Evolutionary conservation across 53 echinoderm and acorn worm genomes (phyloP).

Genomic region (Arbacia lixula): DNA sequence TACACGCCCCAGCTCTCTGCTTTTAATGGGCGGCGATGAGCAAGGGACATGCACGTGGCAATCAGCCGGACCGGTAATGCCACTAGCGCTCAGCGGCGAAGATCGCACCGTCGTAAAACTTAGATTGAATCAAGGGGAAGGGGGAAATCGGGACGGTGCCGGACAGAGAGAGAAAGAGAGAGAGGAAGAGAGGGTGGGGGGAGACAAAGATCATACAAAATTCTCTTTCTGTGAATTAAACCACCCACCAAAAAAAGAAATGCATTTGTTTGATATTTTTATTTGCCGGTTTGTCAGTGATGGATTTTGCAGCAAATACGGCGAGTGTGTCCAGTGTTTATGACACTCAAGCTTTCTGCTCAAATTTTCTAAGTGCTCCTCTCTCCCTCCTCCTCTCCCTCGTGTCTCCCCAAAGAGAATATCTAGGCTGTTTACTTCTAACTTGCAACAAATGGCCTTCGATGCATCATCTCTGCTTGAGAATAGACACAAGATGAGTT

Average conservation of each 20-base stretch:
- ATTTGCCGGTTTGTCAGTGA: conserved; percentile 54
- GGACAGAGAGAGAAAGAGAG: conserved; percentile 27
- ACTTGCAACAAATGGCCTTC: conserved; percentile 52
- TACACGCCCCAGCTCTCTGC: conserved; percentile 21
- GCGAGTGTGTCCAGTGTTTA: conserved; percentile 36
- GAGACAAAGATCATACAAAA: not conserved
- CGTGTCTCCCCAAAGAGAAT: conserved; percentile 38
- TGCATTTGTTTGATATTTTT: conserved; percentile 56
- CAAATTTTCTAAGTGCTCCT: conserved; percentile 47
- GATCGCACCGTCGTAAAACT: conserved; percentile 47
- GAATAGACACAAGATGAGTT: conserved; percentile 54
- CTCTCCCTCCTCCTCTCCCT: not conserved
- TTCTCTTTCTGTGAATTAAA: too few species aligned
- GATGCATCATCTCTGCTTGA: conserved; percentile 55
- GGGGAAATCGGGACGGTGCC: conserved; percentile 9
- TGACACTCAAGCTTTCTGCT: conserved; percentile 45
- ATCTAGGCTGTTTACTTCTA: conserved; percentile 50
- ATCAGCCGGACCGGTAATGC: conserved; percentile 53
- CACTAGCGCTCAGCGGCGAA: conserved; percentile 40
- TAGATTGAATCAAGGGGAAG: conserved; percentile 39
- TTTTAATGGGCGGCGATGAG: conserved; percentile 57
- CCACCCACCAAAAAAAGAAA: conserved; percentile 53
- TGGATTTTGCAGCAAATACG: conserved; percentile 24
- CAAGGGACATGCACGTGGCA: conserved; percentile 42
- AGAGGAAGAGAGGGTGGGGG: conserved; percentile 1